These are phyloP conservation scores for Cordylochernes scorpioides DNA, from an alignment of 2,888 invertebrate genomes.

Conservation along the genomic window DNA sequence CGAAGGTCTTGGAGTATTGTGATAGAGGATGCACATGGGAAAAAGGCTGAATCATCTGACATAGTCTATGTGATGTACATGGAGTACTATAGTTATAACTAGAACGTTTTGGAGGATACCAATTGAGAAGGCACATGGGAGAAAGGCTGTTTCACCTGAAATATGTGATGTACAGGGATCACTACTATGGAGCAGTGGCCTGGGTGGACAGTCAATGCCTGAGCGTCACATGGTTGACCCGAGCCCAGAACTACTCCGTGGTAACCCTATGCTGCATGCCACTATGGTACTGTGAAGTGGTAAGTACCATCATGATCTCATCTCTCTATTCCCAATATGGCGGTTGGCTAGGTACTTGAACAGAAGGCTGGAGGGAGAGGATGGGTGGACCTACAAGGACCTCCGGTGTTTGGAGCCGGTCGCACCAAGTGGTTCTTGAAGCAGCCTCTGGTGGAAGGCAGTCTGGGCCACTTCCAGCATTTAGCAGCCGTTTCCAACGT, in stretches of 20 bases:
- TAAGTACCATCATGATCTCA: slow-evolving; percentile 5
- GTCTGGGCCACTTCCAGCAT: slow-evolving; percentile 20
- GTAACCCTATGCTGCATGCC: slow-evolving; percentile 11
- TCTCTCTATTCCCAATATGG: background rate
- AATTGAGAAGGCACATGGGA: no score
- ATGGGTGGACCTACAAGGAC: slow-evolving; percentile 12
- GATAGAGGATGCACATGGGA: no score
- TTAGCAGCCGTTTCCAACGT: slow-evolving; percentile 19
- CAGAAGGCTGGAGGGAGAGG: slow-evolving; percentile 10
- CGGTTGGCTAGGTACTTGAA: slow-evolving; percentile 6
- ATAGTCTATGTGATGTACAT: no score
- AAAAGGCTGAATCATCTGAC: no score
- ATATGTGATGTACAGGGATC: slow-evolving; percentile 47
- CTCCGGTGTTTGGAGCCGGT: slow-evolving; percentile 7
- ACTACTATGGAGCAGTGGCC: slow-evolving; percentile 66
- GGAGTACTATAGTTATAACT: no score
- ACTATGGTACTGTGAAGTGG: slow-evolving; percentile 12
- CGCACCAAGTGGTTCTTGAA: slow-evolving; percentile 8
- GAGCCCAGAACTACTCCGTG: slow-evolving; percentile 13
- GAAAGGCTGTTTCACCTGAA: no score
- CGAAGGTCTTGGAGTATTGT: no score
- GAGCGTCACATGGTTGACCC: slow-evolving; percentile 30
- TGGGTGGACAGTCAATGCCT: slow-evolving; percentile 69
- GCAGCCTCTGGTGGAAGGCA: slow-evolving; percentile 16
- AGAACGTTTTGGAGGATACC: no score